Evolutionary conservation across 2,113 vertebrate species (phyloP).

Genomic region (Puntigrus tetrazona): DNA sequence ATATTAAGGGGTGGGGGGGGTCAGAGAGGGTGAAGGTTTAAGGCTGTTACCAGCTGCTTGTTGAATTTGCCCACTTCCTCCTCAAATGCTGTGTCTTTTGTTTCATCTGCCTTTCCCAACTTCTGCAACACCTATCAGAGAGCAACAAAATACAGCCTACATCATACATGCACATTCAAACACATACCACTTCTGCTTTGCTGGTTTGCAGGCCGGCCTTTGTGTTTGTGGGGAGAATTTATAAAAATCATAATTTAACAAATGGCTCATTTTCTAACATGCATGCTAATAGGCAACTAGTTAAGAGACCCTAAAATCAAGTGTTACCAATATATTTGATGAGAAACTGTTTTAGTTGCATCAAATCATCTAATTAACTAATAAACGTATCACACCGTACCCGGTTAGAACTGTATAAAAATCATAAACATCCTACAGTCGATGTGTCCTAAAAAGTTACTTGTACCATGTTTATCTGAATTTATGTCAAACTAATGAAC

Average conservation of each 20-base stretch:
- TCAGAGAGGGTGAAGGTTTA: neutral
- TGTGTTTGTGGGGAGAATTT: neutral
- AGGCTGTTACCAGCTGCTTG: conserved; percentile 89
- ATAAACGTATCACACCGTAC: too few relatives aligned
- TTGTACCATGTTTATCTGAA: neutral
- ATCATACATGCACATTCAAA: neutral
- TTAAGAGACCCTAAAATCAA: too few relatives aligned
- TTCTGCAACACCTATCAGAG: conserved; percentile 90
- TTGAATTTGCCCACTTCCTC: conserved; percentile 94
- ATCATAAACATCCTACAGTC: neutral
- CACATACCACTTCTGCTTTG: neutral
- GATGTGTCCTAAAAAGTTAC: neutral
- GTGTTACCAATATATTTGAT: neutral
- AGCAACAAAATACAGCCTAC: neutral
- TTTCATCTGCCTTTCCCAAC: conserved; percentile 97
- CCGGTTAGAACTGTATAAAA: too few relatives aligned
- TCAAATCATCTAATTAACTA: too few relatives aligned
- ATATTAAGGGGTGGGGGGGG: neutral
- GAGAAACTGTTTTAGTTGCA: neutral
- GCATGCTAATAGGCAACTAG: too few relatives aligned
- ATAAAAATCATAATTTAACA: neutral
- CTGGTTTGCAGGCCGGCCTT: neutral
- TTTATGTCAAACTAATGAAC: neutral
- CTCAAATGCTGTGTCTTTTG: conserved; percentile 90
- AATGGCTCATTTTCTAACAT: too few relatives aligned